Conservation (phyloP, 2,888 invertebrate species). For the Shargacucullia verbasci region DNA sequence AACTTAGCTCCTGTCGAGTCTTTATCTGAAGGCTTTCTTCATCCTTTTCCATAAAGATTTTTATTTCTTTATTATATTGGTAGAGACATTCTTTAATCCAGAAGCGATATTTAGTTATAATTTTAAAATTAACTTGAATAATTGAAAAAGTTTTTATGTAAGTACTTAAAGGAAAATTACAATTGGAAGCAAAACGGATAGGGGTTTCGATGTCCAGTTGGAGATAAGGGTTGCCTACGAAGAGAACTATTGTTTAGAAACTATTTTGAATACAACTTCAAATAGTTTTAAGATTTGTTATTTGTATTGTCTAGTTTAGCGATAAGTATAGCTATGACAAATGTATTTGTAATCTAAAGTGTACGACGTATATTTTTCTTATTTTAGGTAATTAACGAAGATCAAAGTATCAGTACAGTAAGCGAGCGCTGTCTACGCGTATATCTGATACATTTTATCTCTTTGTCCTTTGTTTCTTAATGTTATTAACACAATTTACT, state of each 20-base stretch:
- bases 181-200: background rate
- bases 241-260: background rate
- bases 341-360: background rate
- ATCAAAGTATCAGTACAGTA: background rate
- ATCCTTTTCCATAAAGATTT: constrained; percentile 17
- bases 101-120: background rate
- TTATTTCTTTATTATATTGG: constrained; percentile 23
- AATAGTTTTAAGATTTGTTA: background rate
- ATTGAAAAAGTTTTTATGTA: background rate
- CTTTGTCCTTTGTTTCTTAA: background rate
- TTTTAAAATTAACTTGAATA: too few species aligned
- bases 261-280: background rate
- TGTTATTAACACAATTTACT: background rate
- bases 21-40: constrained; percentile 42
- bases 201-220: background rate
- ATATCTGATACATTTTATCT: constrained; percentile 2
- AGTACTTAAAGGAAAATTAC: background rate
- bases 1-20: constrained; percentile 34
- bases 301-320: too few species aligned
- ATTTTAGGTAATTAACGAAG: constrained; percentile 1
- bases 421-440: background rate
- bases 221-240: background rate
- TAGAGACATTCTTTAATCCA: constrained; percentile 7
- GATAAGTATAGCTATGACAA: too few species aligned
- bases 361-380: background rate